A percentile compares a stretch with the other conserved stretches of the same genome.
Evolutionary conservation across 1,140 invertebrate species (phyloP).

Genomic region (Aphaenogaster rudis): DNA sequence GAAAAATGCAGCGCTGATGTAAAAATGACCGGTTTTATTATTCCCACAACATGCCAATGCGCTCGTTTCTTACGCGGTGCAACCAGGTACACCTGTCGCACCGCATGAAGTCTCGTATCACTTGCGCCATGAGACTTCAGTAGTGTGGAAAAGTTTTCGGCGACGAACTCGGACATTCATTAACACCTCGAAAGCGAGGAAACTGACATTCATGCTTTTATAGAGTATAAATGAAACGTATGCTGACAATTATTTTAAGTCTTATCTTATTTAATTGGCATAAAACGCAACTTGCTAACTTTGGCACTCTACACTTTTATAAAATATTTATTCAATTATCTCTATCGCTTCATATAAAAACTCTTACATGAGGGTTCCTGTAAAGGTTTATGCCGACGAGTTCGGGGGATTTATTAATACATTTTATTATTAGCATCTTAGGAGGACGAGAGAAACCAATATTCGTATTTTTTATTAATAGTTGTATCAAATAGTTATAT

Average conservation of each 20-base stretch:
- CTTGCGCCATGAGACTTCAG: conserved; percentile 61
- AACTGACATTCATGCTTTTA: not conserved
- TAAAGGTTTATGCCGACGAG: not conserved
- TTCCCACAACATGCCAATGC: conserved; percentile 36
- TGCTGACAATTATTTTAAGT: not conserved
- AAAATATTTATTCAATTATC: not conserved
- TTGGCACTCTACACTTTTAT: not conserved
- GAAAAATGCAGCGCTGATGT: conserved; percentile 32
- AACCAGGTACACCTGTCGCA: conserved; percentile 66
- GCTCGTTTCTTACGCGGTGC: conserved; percentile 42
- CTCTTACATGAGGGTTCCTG: not conserved
- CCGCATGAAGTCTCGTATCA: conserved; percentile 63
- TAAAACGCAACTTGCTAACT: not conserved
- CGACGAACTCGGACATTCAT: not conserved
- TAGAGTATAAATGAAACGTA: not conserved
- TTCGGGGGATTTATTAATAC: not conserved
- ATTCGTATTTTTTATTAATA: conserved; percentile 1
- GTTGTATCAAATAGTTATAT: not conserved
- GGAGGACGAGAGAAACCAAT: not conserved
- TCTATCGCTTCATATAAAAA: not conserved
- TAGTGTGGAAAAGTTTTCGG: conserved; percentile 1
- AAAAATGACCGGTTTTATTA: conserved; percentile 43
- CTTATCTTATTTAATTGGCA: not conserved
- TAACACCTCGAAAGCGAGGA: not conserved
- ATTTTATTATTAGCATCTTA: not conserved